A percentile compares a stretch with the other conserved stretches of the same genome.
These are phyloP conservation scores for Knipowitschia caucasica DNA, from an alignment of 2,797 vertebrate genomes.

Conservation along the genomic window DNA sequence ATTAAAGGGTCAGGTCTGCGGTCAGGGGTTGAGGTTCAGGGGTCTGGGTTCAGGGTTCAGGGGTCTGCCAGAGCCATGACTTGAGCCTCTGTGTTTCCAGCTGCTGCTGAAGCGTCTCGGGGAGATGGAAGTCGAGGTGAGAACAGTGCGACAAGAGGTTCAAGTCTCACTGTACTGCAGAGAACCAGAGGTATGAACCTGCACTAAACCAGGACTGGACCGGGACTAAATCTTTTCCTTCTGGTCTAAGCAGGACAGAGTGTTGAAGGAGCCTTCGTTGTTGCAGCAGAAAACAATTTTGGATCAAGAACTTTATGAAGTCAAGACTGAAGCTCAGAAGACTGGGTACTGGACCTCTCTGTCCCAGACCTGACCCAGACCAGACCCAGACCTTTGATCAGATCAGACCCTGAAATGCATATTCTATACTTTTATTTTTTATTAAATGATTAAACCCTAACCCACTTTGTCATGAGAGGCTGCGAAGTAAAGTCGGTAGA, in stretches of 20 bases:
- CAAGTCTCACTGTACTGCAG: slow-evolving; percentile 84
- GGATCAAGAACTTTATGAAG: slow-evolving; percentile 80
- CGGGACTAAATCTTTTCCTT: no score
- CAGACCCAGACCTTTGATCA: not conserved
- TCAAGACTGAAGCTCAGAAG: slow-evolving; percentile 86
- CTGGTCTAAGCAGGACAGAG: no score
- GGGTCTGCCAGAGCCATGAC: no score
- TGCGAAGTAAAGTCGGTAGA: no score
- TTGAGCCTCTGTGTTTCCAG: slow-evolving; percentile 51
- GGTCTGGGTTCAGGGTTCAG: not conserved
- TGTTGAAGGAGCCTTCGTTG: slow-evolving; percentile 83
- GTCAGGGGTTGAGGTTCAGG: not conserved
- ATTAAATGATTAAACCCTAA: no score
- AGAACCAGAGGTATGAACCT: not conserved
- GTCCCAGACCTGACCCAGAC: not conserved
- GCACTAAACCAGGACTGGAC: not conserved
- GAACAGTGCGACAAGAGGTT: slow-evolving; percentile 74
- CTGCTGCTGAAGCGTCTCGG: slow-evolving; percentile 82
- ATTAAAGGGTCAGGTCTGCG: no score
- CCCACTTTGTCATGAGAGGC: no score
- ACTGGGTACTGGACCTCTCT: slow-evolving; percentile 79
- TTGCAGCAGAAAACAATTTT: slow-evolving; percentile 77
- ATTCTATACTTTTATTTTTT: no score
- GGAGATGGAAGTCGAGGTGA: slow-evolving; percentile 82
- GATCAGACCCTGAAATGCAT: no score